Evolutionary conservation across 2,113 vertebrate species (phyloP), one percentile per base, ranked within the genome.

Genomic region (Ictalurus punctatus): DNA sequence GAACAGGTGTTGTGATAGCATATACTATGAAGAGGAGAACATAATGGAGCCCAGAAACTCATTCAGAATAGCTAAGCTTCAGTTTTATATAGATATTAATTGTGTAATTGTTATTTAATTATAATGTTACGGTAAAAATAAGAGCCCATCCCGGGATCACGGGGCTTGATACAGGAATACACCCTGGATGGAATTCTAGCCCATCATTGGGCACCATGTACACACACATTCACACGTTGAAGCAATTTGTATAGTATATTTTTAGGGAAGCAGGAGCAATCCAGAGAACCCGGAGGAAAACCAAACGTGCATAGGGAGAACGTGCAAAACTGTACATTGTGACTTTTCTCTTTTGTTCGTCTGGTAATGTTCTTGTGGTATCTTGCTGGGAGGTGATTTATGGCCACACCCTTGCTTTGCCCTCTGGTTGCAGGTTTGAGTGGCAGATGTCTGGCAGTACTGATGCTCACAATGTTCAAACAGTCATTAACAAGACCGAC

Each of bases 401-500:
- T 92, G 92, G 76, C 92, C 90, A 85, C 23, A 88, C 92, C 93
- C 85, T 87, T 87, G 93, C 92, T 92, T 86, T 93, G 86, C 90
- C 96, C 95, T 95, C 93, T 93, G 95, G 94, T 94, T 92, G 92
- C 94, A 95, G 94, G 96, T 96, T 95, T 91, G 92, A 94, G 93
- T 94, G 96, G 94, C 93, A 92, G 94, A 93, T 91, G 93, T 93
- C 92, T 96, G 96, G 96, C 95, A 96, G 30, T 90, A 90, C 93
- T 94, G 94, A 95, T 82, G 83, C 89, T 84, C 85, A 90, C 91
- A 90, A 94, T 95, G 95, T 97, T 96, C 95, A 93, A 93, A 94
- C 95, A 96, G 95, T 94, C 94, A 95, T 97, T 97, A 97, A 96
- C 95, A 96, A 84, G 94, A 91, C 90, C 92, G 94, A 94, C 91